Percentiles rank a stretch among this genome's conserved stretches.
Conservation (phyloP, 2,888 invertebrate genomes). For the Panzeria rudis region DNA sequence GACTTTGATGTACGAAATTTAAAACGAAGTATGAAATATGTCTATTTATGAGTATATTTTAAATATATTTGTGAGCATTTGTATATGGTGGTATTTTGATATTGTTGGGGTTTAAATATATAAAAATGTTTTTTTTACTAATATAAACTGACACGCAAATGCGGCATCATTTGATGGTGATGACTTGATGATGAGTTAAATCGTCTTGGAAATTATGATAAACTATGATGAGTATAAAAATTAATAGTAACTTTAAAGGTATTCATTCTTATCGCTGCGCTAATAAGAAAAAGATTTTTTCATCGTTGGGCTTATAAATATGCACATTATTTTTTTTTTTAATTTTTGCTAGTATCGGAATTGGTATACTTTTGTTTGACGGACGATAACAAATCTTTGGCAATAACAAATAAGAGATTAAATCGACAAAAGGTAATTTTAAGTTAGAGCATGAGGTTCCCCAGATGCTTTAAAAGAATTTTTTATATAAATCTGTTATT, state of each 20-base stretch:
- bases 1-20: constrained; percentile 19
- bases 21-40: constrained; percentile 35
- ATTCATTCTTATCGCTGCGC: not conserved
- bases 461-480: too few species aligned
- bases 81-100: not conserved
- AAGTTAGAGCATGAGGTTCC: too few species aligned
- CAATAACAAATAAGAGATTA: too few species aligned
- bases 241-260: constrained; percentile 8
- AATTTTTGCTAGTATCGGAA: too few species aligned
- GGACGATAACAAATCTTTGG: too few species aligned
- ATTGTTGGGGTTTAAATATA: not conserved
- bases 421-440: too few species aligned
- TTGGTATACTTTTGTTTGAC: too few species aligned
- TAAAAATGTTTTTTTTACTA: constrained; percentile 36
- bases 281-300: too few species aligned
- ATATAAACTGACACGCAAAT: constrained; percentile 71
- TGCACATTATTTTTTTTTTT: too few species aligned
- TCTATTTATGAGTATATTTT: constrained; percentile 35
- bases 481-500: too few species aligned
- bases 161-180: constrained; percentile 71
- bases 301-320: too few species aligned
- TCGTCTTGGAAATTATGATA: constrained; percentile 62
- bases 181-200: constrained; percentile 71
- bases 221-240: constrained; percentile 37
- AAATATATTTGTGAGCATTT: not conserved